These are phyloP conservation scores for Remorina albescens DNA, from an alignment of 2,797 vertebrate species.

Conservation along the genomic window DNA sequence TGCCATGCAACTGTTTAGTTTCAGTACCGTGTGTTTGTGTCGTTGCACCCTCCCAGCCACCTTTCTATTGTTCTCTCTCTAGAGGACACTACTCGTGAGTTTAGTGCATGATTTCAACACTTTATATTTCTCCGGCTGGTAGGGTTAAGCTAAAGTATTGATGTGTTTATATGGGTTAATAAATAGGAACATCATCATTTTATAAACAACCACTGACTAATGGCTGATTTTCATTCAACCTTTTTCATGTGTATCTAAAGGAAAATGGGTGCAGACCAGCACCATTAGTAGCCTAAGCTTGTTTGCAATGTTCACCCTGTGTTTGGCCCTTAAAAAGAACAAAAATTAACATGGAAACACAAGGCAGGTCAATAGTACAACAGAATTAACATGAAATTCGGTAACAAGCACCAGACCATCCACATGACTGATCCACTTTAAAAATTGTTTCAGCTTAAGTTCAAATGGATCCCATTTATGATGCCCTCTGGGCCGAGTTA, in stretches of 20 bases:
- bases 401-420: neutral
- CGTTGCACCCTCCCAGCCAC: conserved; percentile 47
- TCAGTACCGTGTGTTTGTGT: conserved; percentile 72
- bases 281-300: neutral
- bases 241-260: neutral
- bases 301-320: neutral
- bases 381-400: neutral
- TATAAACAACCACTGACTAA: neutral
- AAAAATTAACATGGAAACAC: conserved; percentile 24
- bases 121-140: conserved; percentile 1
- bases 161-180: neutral
- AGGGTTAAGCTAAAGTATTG: neutral
- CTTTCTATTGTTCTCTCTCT: conserved; percentile 19
- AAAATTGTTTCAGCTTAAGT: neutral
- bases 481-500: neutral
- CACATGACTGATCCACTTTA: neutral
- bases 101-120: conserved; percentile 45
- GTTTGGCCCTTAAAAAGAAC: neutral
- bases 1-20: conserved; percentile 81
- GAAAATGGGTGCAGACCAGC: neutral
- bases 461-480: neutral
- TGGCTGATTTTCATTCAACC: neutral
- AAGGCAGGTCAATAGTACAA: neutral
- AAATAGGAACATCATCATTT: neutral
- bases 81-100: conserved; percentile 28